A percentile compares a stretch with the other conserved stretches of the same genome.
These are phyloP conservation scores for Limnothrissa miodon DNA, from an alignment of 2,113 vertebrate genomes.

Conservation along the genomic window DNA sequence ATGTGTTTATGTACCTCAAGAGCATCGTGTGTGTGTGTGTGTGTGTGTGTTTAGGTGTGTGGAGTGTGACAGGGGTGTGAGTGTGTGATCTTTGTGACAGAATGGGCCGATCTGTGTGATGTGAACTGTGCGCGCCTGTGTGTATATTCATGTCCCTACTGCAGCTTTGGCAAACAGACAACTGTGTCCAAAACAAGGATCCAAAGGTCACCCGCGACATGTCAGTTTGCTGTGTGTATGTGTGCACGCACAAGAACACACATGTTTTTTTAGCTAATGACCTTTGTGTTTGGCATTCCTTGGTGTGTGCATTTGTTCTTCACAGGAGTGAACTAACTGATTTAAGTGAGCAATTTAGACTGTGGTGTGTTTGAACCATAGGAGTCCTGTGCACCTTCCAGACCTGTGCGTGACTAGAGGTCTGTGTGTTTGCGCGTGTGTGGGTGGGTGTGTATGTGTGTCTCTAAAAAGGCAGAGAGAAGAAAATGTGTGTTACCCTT, in stretches of 20 bases:
- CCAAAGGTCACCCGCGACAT: not conserved
- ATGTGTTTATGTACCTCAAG: not conserved
- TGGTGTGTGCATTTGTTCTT: not conserved
- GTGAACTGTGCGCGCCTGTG: no score
- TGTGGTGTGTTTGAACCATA: not conserved
- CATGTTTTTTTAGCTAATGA: not conserved
- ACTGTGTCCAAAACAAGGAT: not conserved
- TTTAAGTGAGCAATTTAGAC: no score
- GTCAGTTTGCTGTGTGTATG: constrained; percentile 37
- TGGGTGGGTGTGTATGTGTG: not conserved
- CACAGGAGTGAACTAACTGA: not conserved
- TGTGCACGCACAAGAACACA: not conserved
- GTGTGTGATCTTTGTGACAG: not conserved
- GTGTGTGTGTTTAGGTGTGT: not conserved
- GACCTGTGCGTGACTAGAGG: not conserved
- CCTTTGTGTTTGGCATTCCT: not conserved
- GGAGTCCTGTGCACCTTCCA: not conserved
- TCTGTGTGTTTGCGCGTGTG: not conserved
- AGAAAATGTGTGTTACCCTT: no score
- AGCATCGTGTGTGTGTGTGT: not conserved
- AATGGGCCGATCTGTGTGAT: not conserved
- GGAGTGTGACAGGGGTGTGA: not conserved
- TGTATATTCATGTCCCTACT: not conserved
- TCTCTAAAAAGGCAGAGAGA: not conserved
- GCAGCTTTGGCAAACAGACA: constrained; percentile 8